phyloP scores from a whole-genome alignment of 2,888 invertebrate species.

The Pelosia muscerda region DNA sequence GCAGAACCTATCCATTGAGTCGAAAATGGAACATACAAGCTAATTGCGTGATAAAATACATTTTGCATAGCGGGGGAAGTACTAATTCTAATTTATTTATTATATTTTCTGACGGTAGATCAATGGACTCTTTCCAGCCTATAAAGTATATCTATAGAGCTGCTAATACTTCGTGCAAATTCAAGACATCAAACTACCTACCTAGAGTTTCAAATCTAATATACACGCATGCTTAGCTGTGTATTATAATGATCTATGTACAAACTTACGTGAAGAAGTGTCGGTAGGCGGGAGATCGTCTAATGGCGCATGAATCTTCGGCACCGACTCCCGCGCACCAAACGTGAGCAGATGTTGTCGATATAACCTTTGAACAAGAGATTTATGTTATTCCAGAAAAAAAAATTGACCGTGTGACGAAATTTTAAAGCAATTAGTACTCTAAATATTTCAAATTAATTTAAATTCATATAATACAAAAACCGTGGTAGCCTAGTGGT shows the following conservation, averaged over 20 bases:
- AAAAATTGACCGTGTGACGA: too few relatives aligned
- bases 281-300: slow-evolving; percentile 76
- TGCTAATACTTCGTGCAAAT: slow-evolving; percentile 14
- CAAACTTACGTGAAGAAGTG: slow-evolving; percentile 74
- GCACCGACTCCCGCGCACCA: slow-evolving; percentile 85
- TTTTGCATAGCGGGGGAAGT: too few relatives aligned
- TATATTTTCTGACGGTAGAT: too few relatives aligned
- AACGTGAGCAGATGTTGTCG: slow-evolving; percentile 91
- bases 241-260: neutral
- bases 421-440: too few relatives aligned
- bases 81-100: too few relatives aligned
- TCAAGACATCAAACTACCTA: slow-evolving; percentile 5
- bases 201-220: neutral
- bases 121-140: neutral
- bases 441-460: too few relatives aligned
- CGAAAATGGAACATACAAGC: too few relatives aligned
- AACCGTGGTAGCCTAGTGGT: too few relatives aligned
- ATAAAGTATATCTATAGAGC: neutral
- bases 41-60: too few relatives aligned
- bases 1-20: neutral
- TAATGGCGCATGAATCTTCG: slow-evolving; percentile 75
- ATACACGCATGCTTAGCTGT: slow-evolving; percentile 16
- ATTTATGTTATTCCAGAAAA: neutral
- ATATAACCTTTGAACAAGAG: slow-evolving; percentile 83
- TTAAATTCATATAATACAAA: too few relatives aligned